Percentiles rank a stretch among this genome's conserved stretches.
phyloP scores from a whole-genome alignment of 2,888 invertebrate genomes.

The Chalcosyrphus nemorum region DNA sequence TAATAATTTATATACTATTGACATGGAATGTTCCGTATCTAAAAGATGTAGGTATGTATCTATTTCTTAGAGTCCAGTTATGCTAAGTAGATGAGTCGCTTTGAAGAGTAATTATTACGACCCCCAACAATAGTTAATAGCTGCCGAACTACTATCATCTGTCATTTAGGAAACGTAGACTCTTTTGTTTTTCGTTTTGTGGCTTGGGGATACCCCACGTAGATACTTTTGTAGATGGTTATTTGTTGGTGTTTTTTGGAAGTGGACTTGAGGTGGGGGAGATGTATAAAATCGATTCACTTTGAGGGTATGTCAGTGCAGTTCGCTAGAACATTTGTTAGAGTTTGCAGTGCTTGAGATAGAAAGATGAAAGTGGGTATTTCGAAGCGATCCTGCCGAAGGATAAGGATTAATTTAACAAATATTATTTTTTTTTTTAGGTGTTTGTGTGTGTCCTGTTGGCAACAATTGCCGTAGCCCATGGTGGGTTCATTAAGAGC shows the following conservation, averaged over 20 bases:
- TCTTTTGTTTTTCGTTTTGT: background rate
- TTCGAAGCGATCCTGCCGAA: background rate
- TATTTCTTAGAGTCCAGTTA: conserved; percentile 27
- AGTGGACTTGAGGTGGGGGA: conserved; percentile 22
- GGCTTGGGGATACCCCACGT: conserved; percentile 3
- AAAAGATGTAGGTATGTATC: background rate
- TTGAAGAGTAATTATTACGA: background rate
- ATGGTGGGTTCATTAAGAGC: conserved; percentile 37
- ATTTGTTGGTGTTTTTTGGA: background rate
- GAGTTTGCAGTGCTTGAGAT: conserved; percentile 4
- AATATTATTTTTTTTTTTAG: conserved; percentile 10
- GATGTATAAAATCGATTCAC: conserved; percentile 50
- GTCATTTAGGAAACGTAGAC: background rate
- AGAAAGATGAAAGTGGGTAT: conserved; percentile 51
- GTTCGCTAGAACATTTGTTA: conserved; percentile 45
- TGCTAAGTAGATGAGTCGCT: conserved; percentile 21
- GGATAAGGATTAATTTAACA: conserved; percentile 26
- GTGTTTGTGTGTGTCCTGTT: conserved; percentile 50
- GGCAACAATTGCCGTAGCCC: conserved; percentile 41
- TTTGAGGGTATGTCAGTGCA: conserved; percentile 33
- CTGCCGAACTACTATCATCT: conserved; percentile 26
- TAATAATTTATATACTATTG: background rate
- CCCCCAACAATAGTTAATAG: background rate
- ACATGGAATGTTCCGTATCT: background rate
- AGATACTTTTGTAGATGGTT: background rate